Base-by-base conservation (phyloP, 2,888 invertebrate species). In the Rugalucina vietnamica region DNA sequence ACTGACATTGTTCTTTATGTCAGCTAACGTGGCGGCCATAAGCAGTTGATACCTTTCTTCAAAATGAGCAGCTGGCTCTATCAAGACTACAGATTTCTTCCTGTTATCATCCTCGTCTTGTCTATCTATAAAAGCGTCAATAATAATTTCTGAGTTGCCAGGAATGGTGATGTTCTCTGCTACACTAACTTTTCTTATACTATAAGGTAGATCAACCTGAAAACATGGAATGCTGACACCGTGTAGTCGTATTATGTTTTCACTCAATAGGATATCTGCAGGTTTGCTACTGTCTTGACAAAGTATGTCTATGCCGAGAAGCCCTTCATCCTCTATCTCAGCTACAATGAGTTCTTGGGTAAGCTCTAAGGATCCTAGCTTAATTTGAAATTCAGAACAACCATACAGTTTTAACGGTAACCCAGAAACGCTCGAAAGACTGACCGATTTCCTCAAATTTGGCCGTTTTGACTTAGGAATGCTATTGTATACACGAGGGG, bases 301-400 rank as follows among this genome's bases (percentile, higher is more conserved):
- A 34, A 82, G 49, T 49, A 73, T 27, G 60, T 82, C 77, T 24
- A 60, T 71, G 32, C 82, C 82, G 37, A 82, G 43, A n/a, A 82
- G 65, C n/a, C 57, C 71, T n/a, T 82, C 82, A 78, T 82, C 82
- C 36, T 76, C 71, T 12, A 82, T 78, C 21, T 82, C 73, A 29
- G 82, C 82, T 32, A 82, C 65, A 57, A 73, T 78, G 34, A 82
- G 54, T 49, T 69, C 43, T 43, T 36, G 36, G 27, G 18, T 34
- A 3, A 81, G 34, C 29, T 60, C 57, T 27, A 81, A n/a, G 29
- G 43, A 29, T 24, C 37, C 50, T 24, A 81, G 70, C 57, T 81
- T 76, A n/a, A 81, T 70, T n/a, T 39, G 37, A 37, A 81, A 70
- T 12, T 24, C 57, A 70, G 72, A 32, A 29, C 29, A 65, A 34